These are phyloP conservation scores for Oncorhynchus nerka DNA, from an alignment of 2,113 vertebrate species.

Conservation along the genomic window DNA sequence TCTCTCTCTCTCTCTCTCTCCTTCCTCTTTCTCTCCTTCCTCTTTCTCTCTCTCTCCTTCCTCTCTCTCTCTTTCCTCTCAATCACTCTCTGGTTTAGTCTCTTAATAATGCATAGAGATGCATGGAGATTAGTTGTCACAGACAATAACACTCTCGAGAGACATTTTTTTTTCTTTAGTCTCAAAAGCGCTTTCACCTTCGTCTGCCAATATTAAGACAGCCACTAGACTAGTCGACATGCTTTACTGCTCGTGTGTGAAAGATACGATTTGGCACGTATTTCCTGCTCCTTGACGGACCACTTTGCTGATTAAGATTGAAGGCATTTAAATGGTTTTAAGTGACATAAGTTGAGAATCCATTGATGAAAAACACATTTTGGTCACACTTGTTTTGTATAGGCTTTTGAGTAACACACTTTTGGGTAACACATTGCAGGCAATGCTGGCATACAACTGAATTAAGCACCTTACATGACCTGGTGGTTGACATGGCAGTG, in stretches of 20 bases:
- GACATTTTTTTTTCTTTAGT: neutral
- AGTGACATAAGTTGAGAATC: neutral
- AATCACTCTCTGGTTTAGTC: neutral
- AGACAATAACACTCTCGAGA: slow-evolving; percentile 23
- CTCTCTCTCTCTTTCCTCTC: neutral
- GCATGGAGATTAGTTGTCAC: slow-evolving; percentile 14
- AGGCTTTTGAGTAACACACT: neutral
- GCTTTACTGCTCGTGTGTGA: slow-evolving; percentile 32
- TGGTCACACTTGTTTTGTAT: neutral
- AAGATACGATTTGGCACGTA: slow-evolving; percentile 18
- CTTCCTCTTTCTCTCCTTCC: too few species aligned
- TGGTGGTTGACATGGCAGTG: too few species aligned
- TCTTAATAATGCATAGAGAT: slow-evolving; percentile 24
- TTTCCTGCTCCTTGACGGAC: slow-evolving; percentile 12
- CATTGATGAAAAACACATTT: neutral
- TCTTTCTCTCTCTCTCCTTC: too few species aligned
- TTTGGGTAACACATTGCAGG: neutral
- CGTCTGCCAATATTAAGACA: slow-evolving; percentile 32
- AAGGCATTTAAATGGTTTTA: neutral
- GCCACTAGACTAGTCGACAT: slow-evolving; percentile 30
- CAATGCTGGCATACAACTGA: too few species aligned
- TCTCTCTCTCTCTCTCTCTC: too few species aligned
- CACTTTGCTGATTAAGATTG: slow-evolving; percentile 28
- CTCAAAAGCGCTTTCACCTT: slow-evolving; percentile 7
- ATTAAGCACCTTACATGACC: too few species aligned